phyloP scores from a whole-genome alignment of 1,140 invertebrate species.

The Drosophila tsacasi region DNA sequence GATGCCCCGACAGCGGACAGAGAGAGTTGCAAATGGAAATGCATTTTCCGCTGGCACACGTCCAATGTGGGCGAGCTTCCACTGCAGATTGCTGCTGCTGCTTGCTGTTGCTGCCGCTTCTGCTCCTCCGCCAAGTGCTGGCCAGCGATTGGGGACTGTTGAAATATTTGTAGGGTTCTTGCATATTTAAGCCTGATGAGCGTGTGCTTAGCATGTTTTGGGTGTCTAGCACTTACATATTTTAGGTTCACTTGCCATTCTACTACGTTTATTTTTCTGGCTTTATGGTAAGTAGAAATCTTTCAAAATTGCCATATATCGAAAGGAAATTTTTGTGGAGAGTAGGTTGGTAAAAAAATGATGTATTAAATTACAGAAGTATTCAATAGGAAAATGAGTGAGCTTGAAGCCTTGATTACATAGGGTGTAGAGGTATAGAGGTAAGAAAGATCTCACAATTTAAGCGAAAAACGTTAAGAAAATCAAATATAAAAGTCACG shows the following conservation, averaged over 20 bases:
- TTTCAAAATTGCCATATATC: neutral
- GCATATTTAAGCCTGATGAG: conserved; percentile 34
- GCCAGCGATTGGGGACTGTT: conserved; percentile 22
- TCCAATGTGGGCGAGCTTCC: conserved; percentile 38
- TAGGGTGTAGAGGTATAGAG: neutral
- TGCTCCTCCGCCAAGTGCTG: conserved; percentile 18
- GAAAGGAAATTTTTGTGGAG: neutral
- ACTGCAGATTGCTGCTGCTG: conserved; percentile 23
- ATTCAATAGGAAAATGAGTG: neutral
- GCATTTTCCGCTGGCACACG: conserved; percentile 56
- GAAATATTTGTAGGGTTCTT: conserved; percentile 29
- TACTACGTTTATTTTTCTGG: conserved; percentile 19
- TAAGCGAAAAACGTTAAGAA: neutral
- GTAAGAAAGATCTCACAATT: too few relatives aligned
- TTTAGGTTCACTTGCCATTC: conserved; percentile 17
- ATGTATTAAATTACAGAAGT: neutral
- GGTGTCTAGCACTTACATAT: conserved; percentile 11
- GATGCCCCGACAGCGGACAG: conserved; percentile 34
- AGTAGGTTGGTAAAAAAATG: neutral
- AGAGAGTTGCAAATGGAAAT: conserved; percentile 58
- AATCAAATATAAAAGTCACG: neutral
- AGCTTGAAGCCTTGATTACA: neutral
- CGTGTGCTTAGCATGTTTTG: conserved; percentile 31
- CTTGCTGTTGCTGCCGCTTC: neutral
- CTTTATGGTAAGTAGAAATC: neutral